Base-by-base conservation (phyloP, 1,140 invertebrate species). In the Brachionus plicatilis region DNA sequence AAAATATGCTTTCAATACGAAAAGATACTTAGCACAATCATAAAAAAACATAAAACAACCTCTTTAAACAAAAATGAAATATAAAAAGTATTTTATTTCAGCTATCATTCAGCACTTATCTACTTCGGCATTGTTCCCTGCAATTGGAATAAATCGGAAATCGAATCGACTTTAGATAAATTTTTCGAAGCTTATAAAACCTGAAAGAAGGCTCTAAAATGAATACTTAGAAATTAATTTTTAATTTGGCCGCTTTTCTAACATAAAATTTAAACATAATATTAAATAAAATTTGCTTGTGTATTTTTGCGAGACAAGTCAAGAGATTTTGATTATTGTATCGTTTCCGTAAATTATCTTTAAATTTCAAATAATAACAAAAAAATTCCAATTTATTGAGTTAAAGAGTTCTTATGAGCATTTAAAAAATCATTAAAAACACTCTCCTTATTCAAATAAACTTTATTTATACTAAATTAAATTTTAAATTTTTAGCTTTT, bases 1-100 rank as follows among this genome's bases (percentile, higher is more conserved):
- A 72, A 72, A 41, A 43, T 43, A 24, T 72, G 37, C 17, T 72
- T 17, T 43, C 37, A 43, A 68, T 41, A 33, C 27, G 9, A 72
- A 72, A n/a, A 72, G 68, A 72, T 72, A 72, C 37, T 72, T 41
- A 72, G 37, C 68, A 72, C 14, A 72, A 41, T 43, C 68, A 72
- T 37, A 33, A 12, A 60, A 60, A 60, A 60, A 3, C 53, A 20
- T 60, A 20, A 60, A 60, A 27, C 53, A 60, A n/a, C 14, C 12
- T 68, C 12, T 68, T 68, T 33, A 14, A 68, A 14, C n/a, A 68
- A 68, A 37, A 68, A 37, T 68, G 12, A 68, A 24, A 68, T 7
- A 50, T 50, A 60, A 20, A 24, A 60, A 20, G 20, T 60, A 27
- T 20, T 20, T 60, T 17, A 20, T 24, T 60, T 9, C 4, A 56